phyloP scores from a whole-genome alignment of 53 echinoderm and acorn worm species.

The Hippasteria phrygiana region DNA sequence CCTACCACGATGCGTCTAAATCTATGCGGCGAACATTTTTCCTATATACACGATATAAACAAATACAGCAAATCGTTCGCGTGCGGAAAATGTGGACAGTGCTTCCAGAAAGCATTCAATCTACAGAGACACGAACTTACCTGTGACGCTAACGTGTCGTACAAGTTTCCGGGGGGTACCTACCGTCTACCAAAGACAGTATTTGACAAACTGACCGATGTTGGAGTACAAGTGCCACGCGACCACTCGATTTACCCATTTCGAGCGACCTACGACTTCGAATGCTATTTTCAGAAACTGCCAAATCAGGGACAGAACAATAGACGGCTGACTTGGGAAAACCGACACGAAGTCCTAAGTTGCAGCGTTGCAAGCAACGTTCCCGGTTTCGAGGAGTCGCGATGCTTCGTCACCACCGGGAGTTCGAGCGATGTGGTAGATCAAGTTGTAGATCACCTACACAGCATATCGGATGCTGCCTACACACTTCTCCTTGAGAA shows the following conservation, averaged over 20 bases:
- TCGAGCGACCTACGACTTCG: constrained; percentile 64
- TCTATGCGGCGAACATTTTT: constrained; percentile 62
- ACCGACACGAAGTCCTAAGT: constrained; percentile 58
- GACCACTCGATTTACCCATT: constrained; percentile 42
- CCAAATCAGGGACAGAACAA: not conserved
- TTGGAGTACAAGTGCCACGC: constrained; percentile 30
- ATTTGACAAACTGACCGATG: constrained; percentile 48
- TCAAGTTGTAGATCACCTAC: constrained; percentile 41
- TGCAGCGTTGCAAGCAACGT: constrained; percentile 71
- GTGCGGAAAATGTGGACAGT: constrained; percentile 53
- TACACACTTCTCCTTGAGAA: not conserved
- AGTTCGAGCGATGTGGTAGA: constrained; percentile 29
- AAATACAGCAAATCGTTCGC: constrained; percentile 52
- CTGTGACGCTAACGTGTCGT: constrained; percentile 55
- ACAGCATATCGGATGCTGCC: constrained; percentile 13
- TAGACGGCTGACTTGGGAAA: constrained; percentile 31
- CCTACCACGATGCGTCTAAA: constrained; percentile 60
- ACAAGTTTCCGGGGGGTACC: constrained; percentile 45
- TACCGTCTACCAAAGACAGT: constrained; percentile 37
- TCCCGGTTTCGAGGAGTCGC: constrained; percentile 18
- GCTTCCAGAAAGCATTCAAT: not conserved
- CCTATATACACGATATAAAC: constrained; percentile 56
- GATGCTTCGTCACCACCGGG: constrained; percentile 63
- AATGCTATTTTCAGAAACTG: constrained; percentile 47
- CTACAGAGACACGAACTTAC: constrained; percentile 51